phyloP scores from a whole-genome alignment of 2,888 invertebrate species.

The Melanargia galathea region DNA sequence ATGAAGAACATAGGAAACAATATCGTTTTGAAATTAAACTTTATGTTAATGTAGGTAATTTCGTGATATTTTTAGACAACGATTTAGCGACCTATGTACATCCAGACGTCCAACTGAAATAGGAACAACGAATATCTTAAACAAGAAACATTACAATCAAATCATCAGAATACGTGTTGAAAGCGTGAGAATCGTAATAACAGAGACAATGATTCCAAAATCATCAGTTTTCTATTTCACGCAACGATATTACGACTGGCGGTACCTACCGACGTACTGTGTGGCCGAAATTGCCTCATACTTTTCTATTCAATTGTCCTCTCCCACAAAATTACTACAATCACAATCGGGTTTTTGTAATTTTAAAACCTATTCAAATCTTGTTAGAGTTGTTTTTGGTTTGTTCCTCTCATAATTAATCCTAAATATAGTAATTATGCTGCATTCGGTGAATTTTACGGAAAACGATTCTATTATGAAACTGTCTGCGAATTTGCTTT shows the following conservation, averaged over 20 bases:
- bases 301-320: slow-evolving; percentile 45
- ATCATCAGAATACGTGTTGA: slow-evolving; percentile 33
- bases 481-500: slow-evolving; percentile 18
- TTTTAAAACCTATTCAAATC: slow-evolving; percentile 1
- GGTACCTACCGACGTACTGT: slow-evolving; percentile 27
- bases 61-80: too few relatives aligned
- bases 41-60: too few relatives aligned
- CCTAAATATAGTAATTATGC: slow-evolving; percentile 22
- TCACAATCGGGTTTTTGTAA: slow-evolving; percentile 13
- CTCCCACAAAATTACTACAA: slow-evolving; percentile 33
- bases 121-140: slow-evolving; percentile 5
- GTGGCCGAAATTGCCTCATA: slow-evolving; percentile 42
- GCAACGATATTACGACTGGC: slow-evolving; percentile 34
- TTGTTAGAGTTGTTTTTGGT: slow-evolving; percentile 15
- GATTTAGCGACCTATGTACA: background rate
- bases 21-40: background rate
- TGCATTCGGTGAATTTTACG: slow-evolving; percentile 22
- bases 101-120: background rate
- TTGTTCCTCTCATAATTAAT: slow-evolving; percentile 2
- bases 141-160: slow-evolving; percentile 7
- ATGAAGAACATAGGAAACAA: background rate
- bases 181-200: slow-evolving; percentile 44
- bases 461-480: slow-evolving; percentile 24
- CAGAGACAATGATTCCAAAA: slow-evolving; percentile 39
- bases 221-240: slow-evolving; percentile 41